phyloP scores from a whole-genome alignment of 2,888 invertebrate species.

The Falcaria lacertinaria region DNA sequence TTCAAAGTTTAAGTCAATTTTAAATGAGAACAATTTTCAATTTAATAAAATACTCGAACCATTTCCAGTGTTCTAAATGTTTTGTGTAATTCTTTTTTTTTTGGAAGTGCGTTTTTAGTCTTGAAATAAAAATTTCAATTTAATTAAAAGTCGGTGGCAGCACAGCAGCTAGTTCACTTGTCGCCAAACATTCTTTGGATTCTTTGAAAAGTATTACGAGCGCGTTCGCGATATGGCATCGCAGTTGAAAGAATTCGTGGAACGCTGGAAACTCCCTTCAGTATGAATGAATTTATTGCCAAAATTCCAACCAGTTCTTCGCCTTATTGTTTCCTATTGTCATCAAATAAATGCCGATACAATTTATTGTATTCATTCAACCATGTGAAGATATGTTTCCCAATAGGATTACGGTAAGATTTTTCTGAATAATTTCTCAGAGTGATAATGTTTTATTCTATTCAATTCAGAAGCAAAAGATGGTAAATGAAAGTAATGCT shows the following conservation, averaged over 20 bases:
- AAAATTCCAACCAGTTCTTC: not conserved
- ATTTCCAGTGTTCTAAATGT: no score
- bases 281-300: not conserved
- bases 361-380: not conserved
- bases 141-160: not conserved
- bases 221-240: not conserved
- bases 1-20: no score
- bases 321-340: not conserved
- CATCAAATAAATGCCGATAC: not conserved
- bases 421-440: no score
- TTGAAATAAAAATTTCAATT: not conserved
- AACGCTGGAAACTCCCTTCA: not conserved
- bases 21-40: no score
- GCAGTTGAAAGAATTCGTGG: not conserved
- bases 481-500: no score
- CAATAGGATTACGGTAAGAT: no score
- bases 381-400: no score
- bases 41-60: no score
- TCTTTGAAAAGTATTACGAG: constrained; percentile 10
- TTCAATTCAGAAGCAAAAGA: no score
- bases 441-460: no score
- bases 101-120: no score
- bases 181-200: constrained; percentile 15
- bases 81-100: no score
- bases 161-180: constrained; percentile 11